These are phyloP conservation scores for Troides aeacus DNA, from an alignment of 2,888 invertebrate species.

Conservation along the genomic window DNA sequence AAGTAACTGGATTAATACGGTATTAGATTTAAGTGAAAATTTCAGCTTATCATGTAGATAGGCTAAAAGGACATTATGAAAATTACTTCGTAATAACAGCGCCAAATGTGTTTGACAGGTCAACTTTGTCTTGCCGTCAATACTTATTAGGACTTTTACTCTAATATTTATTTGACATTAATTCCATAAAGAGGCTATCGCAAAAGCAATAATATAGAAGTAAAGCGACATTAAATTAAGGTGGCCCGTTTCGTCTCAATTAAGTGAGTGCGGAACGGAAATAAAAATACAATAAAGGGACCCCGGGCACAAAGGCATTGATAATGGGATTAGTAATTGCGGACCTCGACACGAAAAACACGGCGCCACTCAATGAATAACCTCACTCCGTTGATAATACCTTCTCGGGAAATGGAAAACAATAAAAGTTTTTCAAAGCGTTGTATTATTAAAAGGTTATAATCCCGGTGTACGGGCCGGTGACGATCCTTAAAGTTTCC, in stretches of 20 bases:
- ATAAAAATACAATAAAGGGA: slow-evolving; percentile 55
- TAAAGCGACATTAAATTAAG: slow-evolving; percentile 62
- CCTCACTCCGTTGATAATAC: slow-evolving; percentile 63
- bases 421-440: slow-evolving; percentile 68
- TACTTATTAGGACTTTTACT: slow-evolving; percentile 18
- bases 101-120: neutral
- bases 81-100: neutral
- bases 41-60: no score
- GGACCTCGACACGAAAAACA: slow-evolving; percentile 49
- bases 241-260: slow-evolving; percentile 63
- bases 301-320: slow-evolving; percentile 51
- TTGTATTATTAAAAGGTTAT: slow-evolving; percentile 72
- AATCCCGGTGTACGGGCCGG: slow-evolving; percentile 55
- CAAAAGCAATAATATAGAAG: slow-evolving; percentile 57
- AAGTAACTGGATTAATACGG: no score
- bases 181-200: slow-evolving; percentile 38
- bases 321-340: slow-evolving; percentile 69
- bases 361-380: slow-evolving; percentile 68
- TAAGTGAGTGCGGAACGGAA: slow-evolving; percentile 55
- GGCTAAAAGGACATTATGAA: neutral
- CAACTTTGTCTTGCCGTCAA: neutral
- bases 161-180: slow-evolving; percentile 32
- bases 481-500: slow-evolving; percentile 7
- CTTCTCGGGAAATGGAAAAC: slow-evolving; percentile 55
- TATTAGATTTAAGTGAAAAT: no score